These are phyloP conservation scores for Barbus barbus DNA, from an alignment of 2,113 vertebrate species.

Conservation along the genomic window DNA sequence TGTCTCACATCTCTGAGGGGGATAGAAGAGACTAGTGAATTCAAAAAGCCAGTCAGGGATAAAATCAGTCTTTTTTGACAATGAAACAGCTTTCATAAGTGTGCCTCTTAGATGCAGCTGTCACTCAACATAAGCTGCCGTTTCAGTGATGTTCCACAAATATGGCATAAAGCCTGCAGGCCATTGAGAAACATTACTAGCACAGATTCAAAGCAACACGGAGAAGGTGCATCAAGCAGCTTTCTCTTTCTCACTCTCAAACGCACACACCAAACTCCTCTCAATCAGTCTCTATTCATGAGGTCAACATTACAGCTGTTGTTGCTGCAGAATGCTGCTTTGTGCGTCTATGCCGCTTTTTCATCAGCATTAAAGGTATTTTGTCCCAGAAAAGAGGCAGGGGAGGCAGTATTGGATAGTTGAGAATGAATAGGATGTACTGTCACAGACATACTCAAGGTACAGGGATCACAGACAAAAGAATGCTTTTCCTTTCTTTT, in stretches of 20 bases:
- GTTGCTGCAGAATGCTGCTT: conserved; percentile 71
- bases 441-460: conserved; percentile 73
- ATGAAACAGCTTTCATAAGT: conserved; percentile 24
- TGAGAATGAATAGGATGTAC: conserved; percentile 80
- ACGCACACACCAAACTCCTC: conserved; percentile 19
- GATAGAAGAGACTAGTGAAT: conserved; percentile 15
- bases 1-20: background rate
- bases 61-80: conserved; percentile 15
- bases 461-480: background rate
- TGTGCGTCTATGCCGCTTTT: conserved; percentile 71
- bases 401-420: conserved; percentile 41
- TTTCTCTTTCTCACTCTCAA: background rate
- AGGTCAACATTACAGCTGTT: conserved; percentile 73
- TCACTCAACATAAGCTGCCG: conserved; percentile 15
- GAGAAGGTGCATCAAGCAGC: background rate
- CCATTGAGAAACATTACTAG: conserved; percentile 10
- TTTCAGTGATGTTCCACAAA: background rate
- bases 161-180: conserved; percentile 20
- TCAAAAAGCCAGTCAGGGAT: conserved; percentile 35
- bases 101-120: conserved; percentile 1
- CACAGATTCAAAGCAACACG: background rate
- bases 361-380: conserved; percentile 55
- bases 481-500: background rate
- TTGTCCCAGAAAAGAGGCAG: conserved; percentile 58
- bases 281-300: conserved; percentile 76